These are phyloP conservation scores for Drosophila navojoa DNA, from an alignment of 1,140 invertebrate species.

Conservation along the genomic window DNA sequence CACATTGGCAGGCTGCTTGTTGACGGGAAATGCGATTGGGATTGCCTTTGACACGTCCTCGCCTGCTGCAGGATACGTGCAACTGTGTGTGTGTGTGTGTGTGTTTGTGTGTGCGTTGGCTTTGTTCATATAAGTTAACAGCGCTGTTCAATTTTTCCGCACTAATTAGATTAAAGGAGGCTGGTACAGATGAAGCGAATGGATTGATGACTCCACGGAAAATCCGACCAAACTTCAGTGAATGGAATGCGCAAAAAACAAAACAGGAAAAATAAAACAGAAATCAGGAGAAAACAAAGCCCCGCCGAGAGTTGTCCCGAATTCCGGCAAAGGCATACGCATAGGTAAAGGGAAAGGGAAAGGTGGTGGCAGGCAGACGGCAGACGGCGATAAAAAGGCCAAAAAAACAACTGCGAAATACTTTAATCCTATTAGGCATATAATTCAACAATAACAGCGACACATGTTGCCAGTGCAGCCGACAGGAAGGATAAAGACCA, in stretches of 20 bases:
- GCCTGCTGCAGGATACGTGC: constrained; percentile 41
- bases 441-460: constrained; percentile 78
- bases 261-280: constrained; percentile 11
- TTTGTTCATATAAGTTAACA: constrained; percentile 70
- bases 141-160: constrained; percentile 74
- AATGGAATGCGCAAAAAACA: constrained; percentile 38
- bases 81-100: background rate
- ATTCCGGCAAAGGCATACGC: constrained; percentile 52
- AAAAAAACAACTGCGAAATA: constrained; percentile 73
- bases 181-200: constrained; percentile 43
- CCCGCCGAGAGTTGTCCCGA: constrained; percentile 55
- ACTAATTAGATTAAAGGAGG: constrained; percentile 79
- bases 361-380: constrained; percentile 22
- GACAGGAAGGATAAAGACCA: constrained; percentile 77
- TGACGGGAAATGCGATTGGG: constrained; percentile 48
- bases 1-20: constrained; percentile 17
- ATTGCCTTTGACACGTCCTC: constrained; percentile 49
- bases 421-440: constrained; percentile 80
- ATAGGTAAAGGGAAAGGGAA: background rate
- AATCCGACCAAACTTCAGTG: constrained; percentile 26
- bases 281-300: constrained; percentile 8
- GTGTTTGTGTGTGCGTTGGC: constrained; percentile 27
- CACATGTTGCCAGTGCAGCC: constrained; percentile 73
- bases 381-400: constrained; percentile 73
- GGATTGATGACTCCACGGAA: constrained; percentile 41